Conservation (phyloP, 2,113 vertebrate species). For the Platysteira castanea region DNA sequence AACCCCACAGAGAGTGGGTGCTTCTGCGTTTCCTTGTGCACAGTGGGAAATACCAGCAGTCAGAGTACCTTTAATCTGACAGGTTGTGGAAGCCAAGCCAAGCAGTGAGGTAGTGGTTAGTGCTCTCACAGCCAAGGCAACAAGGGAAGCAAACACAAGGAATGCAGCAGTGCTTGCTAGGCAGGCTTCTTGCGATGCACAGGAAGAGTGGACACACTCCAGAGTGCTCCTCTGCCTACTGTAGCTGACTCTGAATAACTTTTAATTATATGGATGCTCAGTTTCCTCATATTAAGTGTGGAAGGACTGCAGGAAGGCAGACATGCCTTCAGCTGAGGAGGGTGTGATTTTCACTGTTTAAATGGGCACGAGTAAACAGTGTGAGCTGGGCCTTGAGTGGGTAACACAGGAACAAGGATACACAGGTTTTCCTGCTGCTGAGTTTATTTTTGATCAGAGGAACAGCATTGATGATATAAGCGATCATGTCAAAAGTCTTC, state of each 20-base stretch:
- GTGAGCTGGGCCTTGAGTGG: not conserved
- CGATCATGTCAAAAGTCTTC: conserved; percentile 30
- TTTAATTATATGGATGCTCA: not conserved
- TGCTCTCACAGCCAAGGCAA: not conserved
- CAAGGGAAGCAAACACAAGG: not conserved
- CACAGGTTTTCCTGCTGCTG: not conserved
- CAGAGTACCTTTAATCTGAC: not conserved
- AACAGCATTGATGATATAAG: conserved; percentile 27
- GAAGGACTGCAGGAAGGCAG: not conserved
- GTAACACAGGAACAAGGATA: not conserved
- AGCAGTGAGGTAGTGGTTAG: not conserved
- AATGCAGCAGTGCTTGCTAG: not conserved
- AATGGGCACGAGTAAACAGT: not conserved
- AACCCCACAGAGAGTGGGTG: not conserved
- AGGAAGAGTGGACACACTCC: not conserved
- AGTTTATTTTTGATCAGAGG: not conserved
- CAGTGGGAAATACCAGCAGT: not conserved
- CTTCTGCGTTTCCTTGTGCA: not conserved
- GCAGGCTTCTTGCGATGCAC: not conserved
- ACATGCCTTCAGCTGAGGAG: not conserved
- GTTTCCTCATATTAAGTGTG: not conserved
- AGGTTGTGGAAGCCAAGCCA: not conserved
- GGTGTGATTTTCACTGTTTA: not conserved
- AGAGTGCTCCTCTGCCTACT: not conserved
- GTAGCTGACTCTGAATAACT: not conserved